Conservation (phyloP, 2,797 vertebrate species). For the Fundulus diaphanus region DNA sequence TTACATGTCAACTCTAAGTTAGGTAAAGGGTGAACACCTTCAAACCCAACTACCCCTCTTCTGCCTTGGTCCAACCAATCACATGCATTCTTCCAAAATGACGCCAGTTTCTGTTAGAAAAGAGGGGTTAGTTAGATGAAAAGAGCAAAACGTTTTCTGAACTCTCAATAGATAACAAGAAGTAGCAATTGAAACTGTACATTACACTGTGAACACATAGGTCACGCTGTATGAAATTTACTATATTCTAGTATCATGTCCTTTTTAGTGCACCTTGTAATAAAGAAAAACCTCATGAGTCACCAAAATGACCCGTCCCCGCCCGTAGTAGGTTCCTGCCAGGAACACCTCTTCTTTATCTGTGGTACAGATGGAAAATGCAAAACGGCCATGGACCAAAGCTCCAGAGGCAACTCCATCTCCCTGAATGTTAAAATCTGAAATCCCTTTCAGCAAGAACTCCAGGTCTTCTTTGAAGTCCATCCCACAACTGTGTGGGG, state of each 20-base stretch:
- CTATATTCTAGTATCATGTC: neutral
- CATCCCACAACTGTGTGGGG: conserved; percentile 66
- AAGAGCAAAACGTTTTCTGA: neutral
- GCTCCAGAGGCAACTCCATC: conserved; percentile 69
- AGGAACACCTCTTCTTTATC: conserved; percentile 68
- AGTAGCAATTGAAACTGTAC: neutral
- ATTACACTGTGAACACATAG: neutral
- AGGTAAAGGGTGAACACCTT: conserved; percentile 24
- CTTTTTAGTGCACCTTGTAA: conserved; percentile 24
- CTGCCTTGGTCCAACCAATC: conserved; percentile 81
- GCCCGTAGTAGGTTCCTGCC: conserved; percentile 83
- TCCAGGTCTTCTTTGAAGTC: conserved; percentile 77
- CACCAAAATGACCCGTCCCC: conserved; percentile 79
- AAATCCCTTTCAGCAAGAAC: conserved; percentile 79
- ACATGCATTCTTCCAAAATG: conserved; percentile 80
- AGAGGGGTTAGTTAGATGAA: neutral
- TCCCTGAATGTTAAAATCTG: conserved; percentile 73
- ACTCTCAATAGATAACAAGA: neutral
- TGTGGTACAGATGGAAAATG: conserved; percentile 82
- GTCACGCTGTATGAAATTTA: neutral
- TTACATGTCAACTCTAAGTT: conserved; percentile 61
- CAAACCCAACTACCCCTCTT: conserved; percentile 74
- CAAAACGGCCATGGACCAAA: conserved; percentile 83
- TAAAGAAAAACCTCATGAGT: conserved; percentile 76
- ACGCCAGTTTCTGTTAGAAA: conserved; percentile 50